These are phyloP conservation scores for Cryptocephalus moraei DNA, from an alignment of 2,888 invertebrate species.

Conservation along the genomic window DNA sequence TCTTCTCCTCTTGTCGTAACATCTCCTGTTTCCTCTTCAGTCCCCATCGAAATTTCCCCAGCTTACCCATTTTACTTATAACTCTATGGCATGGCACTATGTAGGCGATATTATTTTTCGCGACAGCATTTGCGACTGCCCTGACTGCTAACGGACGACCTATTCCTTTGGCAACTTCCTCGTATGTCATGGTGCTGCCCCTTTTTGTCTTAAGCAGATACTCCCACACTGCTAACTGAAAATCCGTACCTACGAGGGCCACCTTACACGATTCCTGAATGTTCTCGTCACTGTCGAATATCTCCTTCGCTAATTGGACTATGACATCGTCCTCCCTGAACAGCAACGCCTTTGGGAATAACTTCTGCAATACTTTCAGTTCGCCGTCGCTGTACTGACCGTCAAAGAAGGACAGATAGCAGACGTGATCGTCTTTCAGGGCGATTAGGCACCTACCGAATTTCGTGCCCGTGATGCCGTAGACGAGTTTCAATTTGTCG, in stretches of 20 bases:
- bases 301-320: slow-evolving; percentile 7
- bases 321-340: slow-evolving; percentile 16
- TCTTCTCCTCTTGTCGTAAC: slow-evolving; percentile 24
- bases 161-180: slow-evolving; percentile 28
- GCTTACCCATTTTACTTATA: slow-evolving; percentile 26
- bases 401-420: background rate
- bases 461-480: background rate
- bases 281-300: slow-evolving; percentile 11
- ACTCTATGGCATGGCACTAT: slow-evolving; percentile 35
- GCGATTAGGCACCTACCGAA: background rate
- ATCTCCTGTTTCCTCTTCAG: slow-evolving; percentile 26
- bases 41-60: slow-evolving; percentile 31
- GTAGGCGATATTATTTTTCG: slow-evolving; percentile 28
- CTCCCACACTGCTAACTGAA: slow-evolving; percentile 32
- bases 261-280: slow-evolving; percentile 15
- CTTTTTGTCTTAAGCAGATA: slow-evolving; percentile 23
- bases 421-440: background rate
- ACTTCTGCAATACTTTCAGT: slow-evolving; percentile 18
- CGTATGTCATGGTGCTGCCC: slow-evolving; percentile 30
- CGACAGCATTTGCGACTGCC: slow-evolving; percentile 33
- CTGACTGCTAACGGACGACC: slow-evolving; percentile 29
- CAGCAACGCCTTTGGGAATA: slow-evolving; percentile 25
- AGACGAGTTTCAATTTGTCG: background rate
- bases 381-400: background rate
- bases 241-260: slow-evolving; percentile 28